Evolutionary conservation across 2,888 invertebrate genomes (phyloP), one percentile per base, ranked within the genome.

Genomic region (Drosophila multiciliata): DNA sequence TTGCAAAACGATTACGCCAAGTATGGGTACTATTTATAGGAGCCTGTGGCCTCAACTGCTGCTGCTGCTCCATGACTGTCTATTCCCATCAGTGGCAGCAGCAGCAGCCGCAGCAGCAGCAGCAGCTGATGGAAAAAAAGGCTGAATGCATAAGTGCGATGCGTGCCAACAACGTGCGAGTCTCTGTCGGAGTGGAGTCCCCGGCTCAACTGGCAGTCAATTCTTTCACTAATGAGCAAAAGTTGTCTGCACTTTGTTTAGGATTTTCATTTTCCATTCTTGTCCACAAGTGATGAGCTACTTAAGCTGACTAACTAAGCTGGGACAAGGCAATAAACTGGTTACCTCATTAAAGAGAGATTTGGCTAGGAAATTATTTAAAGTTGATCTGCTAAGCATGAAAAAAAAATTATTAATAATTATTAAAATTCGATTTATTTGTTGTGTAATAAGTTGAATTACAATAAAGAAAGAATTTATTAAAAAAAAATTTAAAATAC

Each of bases 131-230:
- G 38, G 36, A 35, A 20, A 58, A 29, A 58, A 29, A 15, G 40
- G 12, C 38, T 67, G 33, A 49, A 49, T 58, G 49, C 67, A 68
- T 67, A 58, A 67, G 57, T 26, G 40, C 58, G 58, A 67, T 68
- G 67, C 68, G 67, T 67, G 68, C 49, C 58, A 33, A 32, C 67
- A 67, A 68, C 65, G 65, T 73, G 70, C 67, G 35, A 36, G 42
- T 11, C 26, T 17, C 45, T 15, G 15, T 2, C 9, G 40, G n/a
- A 29, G 29, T 29, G 29, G 29, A 29, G 29, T 2, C n/a, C 11
- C 40, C 4, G 40, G n/a, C 42, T 57, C 49, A 29, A 66, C 67
- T 35, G 49, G 49, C 49, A 40, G 57, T 33, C 12, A 35, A 48
- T 36, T 15, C 11, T 15, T 45, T 42, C 38, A 17, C 23, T 66